Evolutionary conservation across 1,140 invertebrate genomes (phyloP).

Genomic region (Steinernema khuongi): DNA sequence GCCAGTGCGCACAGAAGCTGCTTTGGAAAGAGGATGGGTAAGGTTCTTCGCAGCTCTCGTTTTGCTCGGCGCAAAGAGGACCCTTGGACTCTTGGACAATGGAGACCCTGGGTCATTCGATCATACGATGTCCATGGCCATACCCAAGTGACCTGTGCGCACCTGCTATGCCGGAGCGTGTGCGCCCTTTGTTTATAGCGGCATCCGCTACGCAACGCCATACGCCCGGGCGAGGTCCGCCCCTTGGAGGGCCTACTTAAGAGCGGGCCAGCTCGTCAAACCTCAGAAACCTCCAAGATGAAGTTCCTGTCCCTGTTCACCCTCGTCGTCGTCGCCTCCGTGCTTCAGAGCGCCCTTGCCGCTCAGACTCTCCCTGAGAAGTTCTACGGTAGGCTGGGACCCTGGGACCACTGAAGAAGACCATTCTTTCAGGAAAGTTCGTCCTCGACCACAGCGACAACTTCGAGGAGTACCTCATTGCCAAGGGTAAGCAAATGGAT

Average conservation of each 20-base stretch:
- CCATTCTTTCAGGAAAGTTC: constrained; percentile 26
- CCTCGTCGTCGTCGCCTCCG: neutral
- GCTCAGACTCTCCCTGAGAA: constrained; percentile 42
- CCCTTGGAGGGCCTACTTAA: neutral
- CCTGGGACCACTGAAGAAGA: neutral
- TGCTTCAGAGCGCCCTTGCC: constrained; percentile 23
- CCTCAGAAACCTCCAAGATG: neutral
- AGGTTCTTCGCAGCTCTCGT: too few species aligned
- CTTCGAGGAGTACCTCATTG: constrained; percentile 52
- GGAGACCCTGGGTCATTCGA: too few species aligned
- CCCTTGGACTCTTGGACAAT: too few species aligned
- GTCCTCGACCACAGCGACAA: constrained; percentile 51
- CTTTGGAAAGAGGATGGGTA: too few species aligned
- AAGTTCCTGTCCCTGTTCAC: neutral
- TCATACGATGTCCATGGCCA: too few species aligned
- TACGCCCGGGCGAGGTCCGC: neutral
- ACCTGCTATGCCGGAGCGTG: too few species aligned
- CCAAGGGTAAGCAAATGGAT: constrained; percentile 46
- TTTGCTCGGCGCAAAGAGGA: too few species aligned
- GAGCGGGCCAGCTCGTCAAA: neutral
- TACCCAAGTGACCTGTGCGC: too few species aligned
- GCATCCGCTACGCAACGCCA: too few species aligned
- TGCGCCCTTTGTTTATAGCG: too few species aligned
- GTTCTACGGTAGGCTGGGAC: constrained; percentile 45
- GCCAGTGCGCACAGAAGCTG: too few species aligned